These are phyloP conservation scores for Xiphophorus couchianus DNA, from an alignment of 2,113 vertebrate species.

Conservation along the genomic window DNA sequence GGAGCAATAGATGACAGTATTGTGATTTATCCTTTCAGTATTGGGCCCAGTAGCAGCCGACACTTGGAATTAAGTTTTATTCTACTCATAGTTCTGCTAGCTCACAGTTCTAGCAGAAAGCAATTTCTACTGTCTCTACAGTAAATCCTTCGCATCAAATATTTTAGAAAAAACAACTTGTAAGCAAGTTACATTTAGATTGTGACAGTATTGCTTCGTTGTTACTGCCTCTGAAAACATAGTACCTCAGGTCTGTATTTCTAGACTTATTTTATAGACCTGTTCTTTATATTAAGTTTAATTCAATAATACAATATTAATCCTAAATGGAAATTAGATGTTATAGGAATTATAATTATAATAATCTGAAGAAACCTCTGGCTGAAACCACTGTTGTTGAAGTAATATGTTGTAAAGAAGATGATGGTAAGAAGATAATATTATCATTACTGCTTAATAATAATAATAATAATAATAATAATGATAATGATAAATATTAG, in stretches of 20 bases:
- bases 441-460: no score
- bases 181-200: background rate
- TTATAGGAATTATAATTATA: no score
- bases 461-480: no score
- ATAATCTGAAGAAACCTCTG: no score
- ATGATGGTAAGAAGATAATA: no score
- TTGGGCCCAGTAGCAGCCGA: background rate
- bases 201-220: background rate
- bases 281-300: background rate
- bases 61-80: constrained; percentile 7
- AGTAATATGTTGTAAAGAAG: no score
- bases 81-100: background rate
- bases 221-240: background rate
- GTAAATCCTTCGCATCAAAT: background rate
- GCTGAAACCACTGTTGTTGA: no score
- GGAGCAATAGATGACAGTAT: background rate
- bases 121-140: background rate
- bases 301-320: no score
- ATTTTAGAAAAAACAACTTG: background rate
- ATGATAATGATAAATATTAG: no score
- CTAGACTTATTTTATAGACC: background rate
- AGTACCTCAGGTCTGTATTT: background rate
- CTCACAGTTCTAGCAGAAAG: no score
- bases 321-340: no score
- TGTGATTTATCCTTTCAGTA: constrained; percentile 15